A percentile compares a stretch with the other conserved stretches of the same genome.
Conservation (phyloP, 2,113 vertebrate species). For the Rutilus rutilus region DNA sequence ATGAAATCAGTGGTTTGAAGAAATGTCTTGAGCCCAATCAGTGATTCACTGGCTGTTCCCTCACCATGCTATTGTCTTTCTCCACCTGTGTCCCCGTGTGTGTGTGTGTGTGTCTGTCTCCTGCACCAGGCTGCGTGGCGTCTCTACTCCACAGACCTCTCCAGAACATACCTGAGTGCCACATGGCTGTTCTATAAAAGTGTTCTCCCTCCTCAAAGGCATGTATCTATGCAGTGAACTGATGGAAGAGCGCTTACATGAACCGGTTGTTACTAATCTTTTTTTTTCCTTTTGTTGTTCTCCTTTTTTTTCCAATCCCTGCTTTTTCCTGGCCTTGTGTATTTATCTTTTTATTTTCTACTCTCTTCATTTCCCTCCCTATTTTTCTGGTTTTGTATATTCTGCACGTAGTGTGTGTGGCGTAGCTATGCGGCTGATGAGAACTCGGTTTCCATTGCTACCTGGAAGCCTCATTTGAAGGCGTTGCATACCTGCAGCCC, state of each 20-base stretch:
- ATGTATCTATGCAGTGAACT: slow-evolving; percentile 82
- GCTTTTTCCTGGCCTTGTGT: slow-evolving; percentile 67
- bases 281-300: slow-evolving; percentile 64
- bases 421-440: slow-evolving; percentile 99
- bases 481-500: slow-evolving; percentile 99
- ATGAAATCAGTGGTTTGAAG: slow-evolving; percentile 32
- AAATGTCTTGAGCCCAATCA: slow-evolving; percentile 52
- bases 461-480: slow-evolving; percentile 99
- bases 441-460: slow-evolving; percentile 99
- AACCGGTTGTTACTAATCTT: slow-evolving; percentile 82
- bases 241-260: slow-evolving; percentile 72
- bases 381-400: slow-evolving; percentile 73
- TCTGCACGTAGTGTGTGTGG: slow-evolving; percentile 96
- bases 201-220: slow-evolving; percentile 84
- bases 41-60: slow-evolving; percentile 44
- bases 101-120: slow-evolving; percentile 53
- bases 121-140: slow-evolving; percentile 84
- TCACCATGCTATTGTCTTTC: slow-evolving; percentile 58
- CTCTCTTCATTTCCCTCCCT: slow-evolving; percentile 57
- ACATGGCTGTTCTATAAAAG: slow-evolving; percentile 86
- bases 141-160: slow-evolving; percentile 84
- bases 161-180: slow-evolving; percentile 83
- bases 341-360: slow-evolving; percentile 51
- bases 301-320: slow-evolving; percentile 73
- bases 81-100: slow-evolving; percentile 52